Evolutionary conservation across 2,888 invertebrate genomes (phyloP).

Genomic region (Clusia tigrina): DNA sequence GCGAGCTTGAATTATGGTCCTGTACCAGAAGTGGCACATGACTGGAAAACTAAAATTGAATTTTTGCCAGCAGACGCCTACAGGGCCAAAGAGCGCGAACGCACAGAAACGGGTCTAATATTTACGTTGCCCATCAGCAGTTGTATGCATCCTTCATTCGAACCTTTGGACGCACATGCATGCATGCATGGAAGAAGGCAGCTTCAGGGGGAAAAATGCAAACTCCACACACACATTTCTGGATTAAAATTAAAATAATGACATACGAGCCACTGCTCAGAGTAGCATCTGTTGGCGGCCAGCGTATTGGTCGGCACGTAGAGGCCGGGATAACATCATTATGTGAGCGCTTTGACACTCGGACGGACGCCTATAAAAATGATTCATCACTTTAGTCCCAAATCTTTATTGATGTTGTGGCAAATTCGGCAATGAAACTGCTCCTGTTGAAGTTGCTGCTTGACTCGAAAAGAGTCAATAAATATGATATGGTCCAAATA

Average conservation of each 20-base stretch:
- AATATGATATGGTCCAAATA: too few relatives aligned
- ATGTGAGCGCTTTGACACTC: slow-evolving; percentile 38
- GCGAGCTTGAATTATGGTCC: slow-evolving; percentile 31
- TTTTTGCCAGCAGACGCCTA: slow-evolving; percentile 1
- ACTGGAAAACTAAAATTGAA: slow-evolving; percentile 21
- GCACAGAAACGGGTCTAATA: not conserved
- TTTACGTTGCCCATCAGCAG: not conserved
- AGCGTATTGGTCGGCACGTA: slow-evolving; percentile 16
- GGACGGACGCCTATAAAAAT: slow-evolving; percentile 40
- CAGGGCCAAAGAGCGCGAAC: too few relatives aligned
- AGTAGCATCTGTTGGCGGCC: slow-evolving; percentile 28
- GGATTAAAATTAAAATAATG: slow-evolving; percentile 18
- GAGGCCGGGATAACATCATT: slow-evolving; percentile 28
- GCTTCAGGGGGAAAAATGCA: too few relatives aligned
- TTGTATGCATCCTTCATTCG: not conserved
- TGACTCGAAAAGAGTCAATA: too few relatives aligned
- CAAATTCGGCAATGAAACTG: too few relatives aligned
- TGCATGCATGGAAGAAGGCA: too few relatives aligned
- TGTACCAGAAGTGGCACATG: slow-evolving; percentile 10
- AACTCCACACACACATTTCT: slow-evolving; percentile 17
- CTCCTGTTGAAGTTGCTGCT: too few relatives aligned
- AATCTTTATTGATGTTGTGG: too few relatives aligned
- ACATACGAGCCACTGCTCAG: slow-evolving; percentile 20
- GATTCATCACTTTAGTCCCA: slow-evolving; percentile 32
- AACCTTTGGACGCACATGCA: not conserved